These are phyloP conservation scores for Mactra quadrangularis DNA, from an alignment of 1,140 invertebrate genomes.

Conservation along the genomic window DNA sequence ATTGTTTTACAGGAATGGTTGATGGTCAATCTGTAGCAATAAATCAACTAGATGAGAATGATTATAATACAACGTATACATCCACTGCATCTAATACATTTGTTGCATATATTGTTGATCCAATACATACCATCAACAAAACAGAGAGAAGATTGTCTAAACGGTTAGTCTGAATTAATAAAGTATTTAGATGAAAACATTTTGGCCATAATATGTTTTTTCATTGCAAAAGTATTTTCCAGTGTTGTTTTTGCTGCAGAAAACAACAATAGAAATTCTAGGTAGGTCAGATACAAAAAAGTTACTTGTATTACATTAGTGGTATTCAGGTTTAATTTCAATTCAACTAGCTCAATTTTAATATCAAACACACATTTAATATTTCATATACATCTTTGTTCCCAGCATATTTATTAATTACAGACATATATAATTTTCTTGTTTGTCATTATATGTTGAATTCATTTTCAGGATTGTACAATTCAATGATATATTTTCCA, in stretches of 20 bases:
- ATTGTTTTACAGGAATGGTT: slow-evolving; percentile 6
- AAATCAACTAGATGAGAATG: slow-evolving; percentile 7
- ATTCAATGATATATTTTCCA: neutral
- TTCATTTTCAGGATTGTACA: neutral
- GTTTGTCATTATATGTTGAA: too few relatives aligned
- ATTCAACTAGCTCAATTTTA: neutral
- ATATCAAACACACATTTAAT: neutral
- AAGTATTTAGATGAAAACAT: neutral
- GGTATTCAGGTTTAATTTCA: neutral
- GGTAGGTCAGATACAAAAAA: too few relatives aligned
- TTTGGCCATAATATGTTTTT: neutral
- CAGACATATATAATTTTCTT: too few relatives aligned
- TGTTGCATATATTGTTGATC: slow-evolving; percentile 15
- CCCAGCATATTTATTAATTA: too few relatives aligned
- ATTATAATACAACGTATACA: neutral
- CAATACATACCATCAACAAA: neutral
- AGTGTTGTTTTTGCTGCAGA: neutral
- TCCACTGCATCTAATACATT: slow-evolving; percentile 23
- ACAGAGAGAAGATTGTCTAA: slow-evolving; percentile 23
- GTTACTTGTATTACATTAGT: too few relatives aligned
- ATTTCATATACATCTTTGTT: neutral
- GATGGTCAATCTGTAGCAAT: slow-evolving; percentile 18
- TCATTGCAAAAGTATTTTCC: neutral
- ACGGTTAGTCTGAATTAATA: slow-evolving; percentile 6
- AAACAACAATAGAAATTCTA: neutral